These are phyloP conservation scores for Cydia splendana DNA, from an alignment of 1,140 invertebrate species.

Conservation along the genomic window DNA sequence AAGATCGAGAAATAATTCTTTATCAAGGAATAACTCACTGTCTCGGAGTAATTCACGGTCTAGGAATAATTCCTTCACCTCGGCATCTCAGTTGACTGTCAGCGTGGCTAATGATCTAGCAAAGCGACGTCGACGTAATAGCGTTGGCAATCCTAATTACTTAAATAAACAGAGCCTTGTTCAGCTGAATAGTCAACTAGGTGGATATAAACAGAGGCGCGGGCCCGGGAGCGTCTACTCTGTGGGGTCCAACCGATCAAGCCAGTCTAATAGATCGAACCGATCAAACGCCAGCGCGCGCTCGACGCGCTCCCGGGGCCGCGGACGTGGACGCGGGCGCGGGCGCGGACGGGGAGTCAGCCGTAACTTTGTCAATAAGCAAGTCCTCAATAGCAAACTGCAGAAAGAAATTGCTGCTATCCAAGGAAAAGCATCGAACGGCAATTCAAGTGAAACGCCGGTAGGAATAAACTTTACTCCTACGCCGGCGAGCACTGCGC, in stretches of 20 bases:
- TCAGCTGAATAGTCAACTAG: conserved; percentile 65
- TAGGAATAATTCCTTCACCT: conserved; percentile 67
- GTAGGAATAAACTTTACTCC: conserved; percentile 65
- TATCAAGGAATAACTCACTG: conserved; percentile 1
- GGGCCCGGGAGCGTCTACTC: conserved; percentile 71
- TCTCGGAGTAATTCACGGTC: conserved; percentile 46
- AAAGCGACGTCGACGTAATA: conserved; percentile 65
- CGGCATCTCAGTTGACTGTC: conserved; percentile 68
- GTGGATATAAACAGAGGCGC: conserved; percentile 57
- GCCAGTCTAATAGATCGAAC: conserved; percentile 29
- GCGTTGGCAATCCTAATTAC: conserved; percentile 64
- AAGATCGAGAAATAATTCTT: conserved; percentile 8
- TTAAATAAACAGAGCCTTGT: conserved; percentile 66
- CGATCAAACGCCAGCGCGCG: conserved; percentile 56
- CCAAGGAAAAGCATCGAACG: conserved; percentile 64
- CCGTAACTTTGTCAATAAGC: conserved; percentile 70
- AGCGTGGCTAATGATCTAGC: conserved; percentile 74
- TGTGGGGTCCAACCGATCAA: conserved; percentile 56
- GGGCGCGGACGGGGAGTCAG: conserved; percentile 60
- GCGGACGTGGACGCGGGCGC: conserved; percentile 52
- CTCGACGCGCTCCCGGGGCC: conserved; percentile 56
- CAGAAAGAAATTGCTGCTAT: conserved; percentile 73
- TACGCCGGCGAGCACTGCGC: conserved; percentile 63
- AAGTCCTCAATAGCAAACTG: conserved; percentile 66
- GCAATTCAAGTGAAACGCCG: conserved; percentile 47